Base-by-base conservation (phyloP, 1,140 invertebrate species). In the Zelostemma sp. region DNA sequence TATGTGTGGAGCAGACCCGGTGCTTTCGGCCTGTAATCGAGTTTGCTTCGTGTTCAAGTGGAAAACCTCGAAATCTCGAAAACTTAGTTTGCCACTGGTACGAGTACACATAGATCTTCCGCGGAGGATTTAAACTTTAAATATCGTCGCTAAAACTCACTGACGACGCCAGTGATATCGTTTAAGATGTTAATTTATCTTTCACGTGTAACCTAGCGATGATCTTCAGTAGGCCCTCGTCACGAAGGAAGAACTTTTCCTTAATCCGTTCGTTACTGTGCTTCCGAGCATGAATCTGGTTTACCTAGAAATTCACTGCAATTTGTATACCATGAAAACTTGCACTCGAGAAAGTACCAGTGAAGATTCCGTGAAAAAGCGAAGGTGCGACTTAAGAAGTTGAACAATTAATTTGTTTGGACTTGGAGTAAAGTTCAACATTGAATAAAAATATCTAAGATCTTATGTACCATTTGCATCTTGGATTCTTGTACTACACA, bases 111-210 rank as follows among this genome's bases (percentile, higher is more conserved):
- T 70, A 71, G 61, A 71, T 71, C 62, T 59, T 66, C 61, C 59
- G 54, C 45, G 58, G 41, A 45, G 63, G 68, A 71, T 67, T 71
- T 66, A 66, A 71, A 67, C 55, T 71, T 71, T 67, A 67, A 71
- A 66, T 71, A 55, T 63, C 59, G 63, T 63, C 63, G 59, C 62
- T 59, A 67, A 71, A 71, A 71, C 62, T 71, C 62, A 71, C 58
- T 62, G 62, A 62, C 62, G 63, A 59, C 56, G 68, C 62, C 55
- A 63, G 61, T 66, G 63, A 72, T 72, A 72, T 57, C 59, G 59
- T 55, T 59, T 49, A 66, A 71, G 68, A 71, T 63, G 62, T 71
- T 66, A 66, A 71, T 71, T 71, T 71, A 71, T 71, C 68, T 71
- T 71, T 71, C 58, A 49, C 63, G 50, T 53, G 67, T 31, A 45